Percentiles rank a stretch among this genome's conserved stretches.
Conservation (phyloP, 2,797 vertebrate species). For the Neomorphus geoffroyi region DNA sequence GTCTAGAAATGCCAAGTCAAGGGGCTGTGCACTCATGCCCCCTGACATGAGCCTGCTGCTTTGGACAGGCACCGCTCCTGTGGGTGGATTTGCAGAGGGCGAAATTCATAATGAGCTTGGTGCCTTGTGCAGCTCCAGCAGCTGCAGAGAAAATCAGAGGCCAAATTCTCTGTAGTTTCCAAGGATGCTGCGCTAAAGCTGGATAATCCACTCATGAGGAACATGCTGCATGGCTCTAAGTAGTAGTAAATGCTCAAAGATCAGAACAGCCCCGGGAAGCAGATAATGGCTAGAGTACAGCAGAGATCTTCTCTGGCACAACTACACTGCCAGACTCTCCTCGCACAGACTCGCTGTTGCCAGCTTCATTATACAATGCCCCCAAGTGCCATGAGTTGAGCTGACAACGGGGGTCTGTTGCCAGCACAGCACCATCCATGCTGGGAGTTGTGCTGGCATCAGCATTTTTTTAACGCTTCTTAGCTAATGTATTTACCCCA, state of each 20-base stretch:
- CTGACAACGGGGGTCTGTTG: neutral
- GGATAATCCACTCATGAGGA: neutral
- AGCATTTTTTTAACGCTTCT: neutral
- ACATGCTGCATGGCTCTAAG: neutral
- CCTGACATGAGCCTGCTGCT: neutral
- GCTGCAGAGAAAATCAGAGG: neutral
- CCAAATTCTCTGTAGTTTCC: neutral
- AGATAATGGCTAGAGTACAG: neutral
- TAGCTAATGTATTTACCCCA: neutral
- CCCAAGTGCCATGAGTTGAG: neutral
- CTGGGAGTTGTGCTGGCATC: neutral
- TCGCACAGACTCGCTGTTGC: neutral
- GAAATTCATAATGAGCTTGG: neutral
- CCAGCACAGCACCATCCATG: neutral
- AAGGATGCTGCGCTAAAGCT: neutral
- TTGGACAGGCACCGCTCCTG: accelerated
- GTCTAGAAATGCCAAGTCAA: neutral
- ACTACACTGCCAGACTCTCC: neutral
- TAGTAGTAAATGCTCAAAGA: neutral
- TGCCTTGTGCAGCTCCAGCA: neutral
- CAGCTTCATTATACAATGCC: neutral
- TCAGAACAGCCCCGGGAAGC: neutral
- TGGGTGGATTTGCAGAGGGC: neutral
- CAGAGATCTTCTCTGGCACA: neutral
- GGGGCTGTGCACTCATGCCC: neutral